Evolutionary conservation across 1,140 invertebrate genomes (phyloP), one percentile per base, ranked within the genome.

Genomic region (Zaprionus tsacasi): DNA sequence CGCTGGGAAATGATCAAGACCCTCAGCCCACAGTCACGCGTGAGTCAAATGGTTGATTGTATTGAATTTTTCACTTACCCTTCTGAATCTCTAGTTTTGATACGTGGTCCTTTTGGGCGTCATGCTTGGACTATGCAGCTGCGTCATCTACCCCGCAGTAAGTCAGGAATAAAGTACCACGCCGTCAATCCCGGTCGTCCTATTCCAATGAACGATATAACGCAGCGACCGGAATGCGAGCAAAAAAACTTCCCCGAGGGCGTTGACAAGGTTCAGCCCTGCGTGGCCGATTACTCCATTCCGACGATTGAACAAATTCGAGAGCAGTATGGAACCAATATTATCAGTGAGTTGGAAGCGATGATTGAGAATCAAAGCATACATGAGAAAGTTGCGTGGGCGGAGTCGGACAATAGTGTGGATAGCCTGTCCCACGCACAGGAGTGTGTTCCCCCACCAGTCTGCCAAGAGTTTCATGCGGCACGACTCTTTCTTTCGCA

Each of bases 41-140:
- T 95, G 61, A 92, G 80, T 67, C 45, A 12, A 30, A 4, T 27
- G 2, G 0, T 36, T 1, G 1, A 25, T 54, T 15, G 7, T 30
- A 25, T 27, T 12, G 21, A 1, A 21, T 30, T 27, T 38, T 58
- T 25, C 6, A n/a, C 38, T 15, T 48, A 38, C 15, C 2, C 3
- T 35, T 30, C 17, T 13, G 1, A 8, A 6, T 6, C 15, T 4
- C 2, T 35, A 81, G 95, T 98, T 25, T 93, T 99, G 30, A 96
- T 99, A 56, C 95, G 98, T 25, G 96, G 97, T 27, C 96, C 97
- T 0, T 99, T 98, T 93, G 98, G 98, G 0, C 95, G 98, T 17
- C 97, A 98, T 93, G 97, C 97, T 7, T 99, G 98, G 98, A 97
- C 96, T 0, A 95, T 99, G 95, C 97, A 98, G 87, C 93, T 97